A percentile compares a stretch with the other conserved stretches of the same genome.
Conservation (phyloP, 2,113 vertebrate species). For the Syrmaticus mikado region DNA sequence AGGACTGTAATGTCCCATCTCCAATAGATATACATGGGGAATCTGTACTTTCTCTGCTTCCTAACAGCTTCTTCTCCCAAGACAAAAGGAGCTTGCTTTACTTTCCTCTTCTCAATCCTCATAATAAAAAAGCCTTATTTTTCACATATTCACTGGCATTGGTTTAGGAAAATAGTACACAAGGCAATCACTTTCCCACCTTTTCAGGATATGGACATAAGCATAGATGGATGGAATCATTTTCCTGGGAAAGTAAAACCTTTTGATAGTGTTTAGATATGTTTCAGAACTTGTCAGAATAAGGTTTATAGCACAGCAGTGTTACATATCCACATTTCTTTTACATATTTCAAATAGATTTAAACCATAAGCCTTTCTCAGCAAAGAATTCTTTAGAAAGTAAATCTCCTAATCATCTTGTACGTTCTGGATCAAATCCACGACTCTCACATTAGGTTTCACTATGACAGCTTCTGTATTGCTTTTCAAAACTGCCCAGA, state of each 20-base stretch:
- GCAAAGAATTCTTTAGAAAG: not conserved
- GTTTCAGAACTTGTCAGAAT: not conserved
- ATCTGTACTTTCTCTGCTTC: not conserved
- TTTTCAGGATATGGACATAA: not conserved
- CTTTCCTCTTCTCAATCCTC: not conserved
- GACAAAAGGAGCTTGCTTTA: not conserved
- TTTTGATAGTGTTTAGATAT: not conserved
- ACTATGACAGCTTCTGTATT: not conserved
- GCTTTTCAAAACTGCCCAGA: not conserved
- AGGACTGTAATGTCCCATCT: not conserved
- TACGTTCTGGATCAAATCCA: not conserved
- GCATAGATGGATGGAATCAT: not conserved
- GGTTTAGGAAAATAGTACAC: not conserved
- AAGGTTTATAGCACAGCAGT: not conserved
- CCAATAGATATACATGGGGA: not conserved
- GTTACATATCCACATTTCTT: not conserved
- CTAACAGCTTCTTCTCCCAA: not conserved
- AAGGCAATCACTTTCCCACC: not conserved
- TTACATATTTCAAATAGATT: slow-evolving; percentile 31
- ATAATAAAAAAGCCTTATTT: not conserved
- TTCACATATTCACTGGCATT: not conserved
- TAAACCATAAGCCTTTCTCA: not conserved
- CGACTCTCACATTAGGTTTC: not conserved
- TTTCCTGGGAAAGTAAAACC: not conserved
- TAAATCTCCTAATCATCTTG: not conserved